Evolutionary conservation across 2,797 vertebrate species (phyloP).

Genomic region (Epinephelus coioides): DNA sequence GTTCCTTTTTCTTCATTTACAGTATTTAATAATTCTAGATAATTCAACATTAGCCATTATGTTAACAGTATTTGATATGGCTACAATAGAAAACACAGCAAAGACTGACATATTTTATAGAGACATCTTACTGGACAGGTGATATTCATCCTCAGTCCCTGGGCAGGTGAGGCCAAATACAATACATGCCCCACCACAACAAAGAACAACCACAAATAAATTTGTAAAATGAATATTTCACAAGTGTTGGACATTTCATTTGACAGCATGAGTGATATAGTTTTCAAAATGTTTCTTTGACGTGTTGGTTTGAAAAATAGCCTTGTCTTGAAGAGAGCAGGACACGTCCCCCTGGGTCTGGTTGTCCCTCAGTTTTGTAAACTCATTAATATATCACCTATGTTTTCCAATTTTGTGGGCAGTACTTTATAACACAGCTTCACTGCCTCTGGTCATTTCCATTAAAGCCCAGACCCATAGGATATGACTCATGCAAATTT

Average conservation of each 20-base stretch:
- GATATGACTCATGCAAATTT: slow-evolving; percentile 92
- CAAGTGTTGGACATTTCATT: slow-evolving; percentile 45
- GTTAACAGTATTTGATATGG: neutral
- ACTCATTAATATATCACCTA: slow-evolving; percentile 73
- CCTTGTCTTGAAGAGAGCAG: slow-evolving; percentile 46
- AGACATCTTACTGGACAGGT: slow-evolving; percentile 4
- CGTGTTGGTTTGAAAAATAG: slow-evolving; percentile 63
- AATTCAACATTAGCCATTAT: neutral
- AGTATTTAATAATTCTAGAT: neutral
- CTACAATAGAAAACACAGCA: neutral
- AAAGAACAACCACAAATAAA: slow-evolving; percentile 31
- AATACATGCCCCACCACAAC: slow-evolving; percentile 13
- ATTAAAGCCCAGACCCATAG: slow-evolving; percentile 70
- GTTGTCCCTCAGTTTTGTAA: slow-evolving; percentile 76
- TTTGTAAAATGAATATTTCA: slow-evolving; percentile 51
- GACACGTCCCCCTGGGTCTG: slow-evolving; percentile 58
- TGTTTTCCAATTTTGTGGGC: slow-evolving; percentile 69
- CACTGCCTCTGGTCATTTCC: slow-evolving; percentile 67
- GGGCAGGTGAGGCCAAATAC: slow-evolving; percentile 17
- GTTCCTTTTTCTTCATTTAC: neutral
- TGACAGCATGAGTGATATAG: slow-evolving; percentile 63
- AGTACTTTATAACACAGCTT: slow-evolving; percentile 61
- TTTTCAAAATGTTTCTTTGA: slow-evolving; percentile 58
- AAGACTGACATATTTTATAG: slow-evolving; percentile 14
- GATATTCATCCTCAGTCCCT: slow-evolving; percentile 6